Base-by-base conservation (phyloP, 1,140 invertebrate genomes). In the Olivierus martensii region DNA sequence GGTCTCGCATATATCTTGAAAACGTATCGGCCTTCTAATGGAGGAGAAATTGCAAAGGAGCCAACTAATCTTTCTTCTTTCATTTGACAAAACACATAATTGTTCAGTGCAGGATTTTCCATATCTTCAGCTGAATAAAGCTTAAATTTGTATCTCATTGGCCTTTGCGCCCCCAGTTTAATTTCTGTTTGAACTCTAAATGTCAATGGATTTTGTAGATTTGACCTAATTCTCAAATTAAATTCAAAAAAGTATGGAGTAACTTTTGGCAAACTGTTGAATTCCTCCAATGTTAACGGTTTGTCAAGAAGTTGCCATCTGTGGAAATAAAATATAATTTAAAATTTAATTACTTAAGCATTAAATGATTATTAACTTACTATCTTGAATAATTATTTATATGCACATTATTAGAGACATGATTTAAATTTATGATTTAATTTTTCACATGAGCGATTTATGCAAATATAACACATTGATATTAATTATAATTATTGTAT, bases 301-400 rank as follows among this genome's bases (percentile, higher is more conserved):
- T 65, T 66, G 54, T 71, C 67, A 49, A 76, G 61, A 17, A 77
- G 67, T 66, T 76, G 75, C 75, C 75, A 76, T 58, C 69, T 72
- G 44, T 2, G 9, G 2, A 28, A 28, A 28, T 28, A 28, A 28
- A 28, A 28, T 28, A 9, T 28, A 28, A 28, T 28, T 28, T n/a
- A n/a, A n/a, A 28, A 28, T 28, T 28, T 9, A 28, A 28, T 28
- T 28, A 6, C 9, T 28, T 6, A 6, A 28, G 28, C 2, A 28
- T 28, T 7, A 28, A 28, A 3, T 1, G 4, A 28, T 28, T 28
- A 28, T 28, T 0, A 28, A n/a, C n/a, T n/a, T n/a, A n/a, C n/a
- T n/a, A n/a, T n/a, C n/a, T n/a, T n/a, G n/a, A n/a, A n/a, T n/a
- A n/a, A n/a, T n/a, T n/a, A n/a, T n/a, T n/a, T n/a, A n/a, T n/a